Percentiles rank a stretch among this genome's conserved stretches.
Conservation (phyloP, 1,140 invertebrate genomes). For the Ganaspis sp. region DNA sequence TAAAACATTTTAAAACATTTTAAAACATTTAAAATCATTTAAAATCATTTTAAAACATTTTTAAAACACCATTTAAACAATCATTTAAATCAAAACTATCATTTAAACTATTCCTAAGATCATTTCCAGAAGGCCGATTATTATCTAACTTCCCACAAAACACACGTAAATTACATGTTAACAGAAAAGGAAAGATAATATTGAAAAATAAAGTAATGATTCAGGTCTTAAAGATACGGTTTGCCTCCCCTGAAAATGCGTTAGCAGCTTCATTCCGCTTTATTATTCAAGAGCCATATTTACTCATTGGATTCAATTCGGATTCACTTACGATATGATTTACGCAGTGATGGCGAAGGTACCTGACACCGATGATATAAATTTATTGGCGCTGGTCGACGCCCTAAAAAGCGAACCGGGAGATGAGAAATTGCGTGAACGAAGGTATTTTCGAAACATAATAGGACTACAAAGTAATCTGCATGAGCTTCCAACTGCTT, state of each 20-base stretch:
- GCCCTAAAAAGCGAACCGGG: slow-evolving; percentile 57
- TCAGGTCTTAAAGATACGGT: neutral
- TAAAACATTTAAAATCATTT: too few relatives aligned
- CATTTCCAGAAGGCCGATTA: too few relatives aligned
- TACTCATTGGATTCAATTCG: slow-evolving; percentile 76
- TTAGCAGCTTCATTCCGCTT: slow-evolving; percentile 39
- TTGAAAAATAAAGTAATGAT: neutral
- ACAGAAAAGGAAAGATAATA: too few relatives aligned
- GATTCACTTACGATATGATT: slow-evolving; percentile 75
- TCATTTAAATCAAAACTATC: too few relatives aligned
- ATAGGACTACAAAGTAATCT: neutral
- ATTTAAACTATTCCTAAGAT: too few relatives aligned
- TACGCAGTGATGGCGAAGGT: slow-evolving; percentile 60
- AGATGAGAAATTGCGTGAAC: neutral
- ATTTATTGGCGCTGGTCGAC: slow-evolving; percentile 69
- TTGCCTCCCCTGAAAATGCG: neutral
- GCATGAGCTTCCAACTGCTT: neutral
- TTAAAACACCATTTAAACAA: too few relatives aligned
- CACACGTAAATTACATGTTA: too few relatives aligned
- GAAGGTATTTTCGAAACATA: neutral
- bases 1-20: too few relatives aligned
- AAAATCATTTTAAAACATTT: too few relatives aligned
- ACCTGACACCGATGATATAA: slow-evolving; percentile 66
- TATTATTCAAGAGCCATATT: slow-evolving; percentile 72
- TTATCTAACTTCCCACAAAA: too few relatives aligned